Evolutionary conservation across 2,113 vertebrate genomes (phyloP).

Genomic region (human (Homo sapiens)): DNA sequence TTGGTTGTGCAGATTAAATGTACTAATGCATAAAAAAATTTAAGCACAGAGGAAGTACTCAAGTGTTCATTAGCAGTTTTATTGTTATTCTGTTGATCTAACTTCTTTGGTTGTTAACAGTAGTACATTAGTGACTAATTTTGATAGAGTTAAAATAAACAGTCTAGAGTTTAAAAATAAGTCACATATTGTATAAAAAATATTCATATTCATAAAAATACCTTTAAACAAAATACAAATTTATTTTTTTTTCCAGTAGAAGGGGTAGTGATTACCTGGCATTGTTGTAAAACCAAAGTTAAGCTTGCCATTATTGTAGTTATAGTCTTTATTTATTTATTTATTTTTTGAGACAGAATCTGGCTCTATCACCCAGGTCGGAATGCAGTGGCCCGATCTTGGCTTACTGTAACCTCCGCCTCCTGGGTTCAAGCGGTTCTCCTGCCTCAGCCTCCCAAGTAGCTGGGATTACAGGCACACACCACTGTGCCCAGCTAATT

Average conservation of each 20-base stretch:
- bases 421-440: no score
- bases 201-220: not conserved
- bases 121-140: not conserved
- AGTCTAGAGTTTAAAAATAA: conserved; percentile 2
- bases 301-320: not conserved
- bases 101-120: not conserved
- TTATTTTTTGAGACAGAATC: no score
- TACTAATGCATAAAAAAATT: not conserved
- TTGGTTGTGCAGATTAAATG: not conserved
- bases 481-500: no score
- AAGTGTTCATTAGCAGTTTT: not conserved
- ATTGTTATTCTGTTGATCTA: not conserved
- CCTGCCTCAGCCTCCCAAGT: no score
- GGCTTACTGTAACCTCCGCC: no score
- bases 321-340: not conserved
- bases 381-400: no score
- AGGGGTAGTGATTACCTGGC: not conserved
- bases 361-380: no score
- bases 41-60: not conserved
- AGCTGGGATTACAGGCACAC: no score
- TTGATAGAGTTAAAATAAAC: not conserved
- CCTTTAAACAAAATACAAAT: not conserved
- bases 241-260: not conserved
- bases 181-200: not conserved
- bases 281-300: not conserved